phyloP scores from a whole-genome alignment of 2,888 invertebrate genomes.

The Polydrusus cervinus region DNA sequence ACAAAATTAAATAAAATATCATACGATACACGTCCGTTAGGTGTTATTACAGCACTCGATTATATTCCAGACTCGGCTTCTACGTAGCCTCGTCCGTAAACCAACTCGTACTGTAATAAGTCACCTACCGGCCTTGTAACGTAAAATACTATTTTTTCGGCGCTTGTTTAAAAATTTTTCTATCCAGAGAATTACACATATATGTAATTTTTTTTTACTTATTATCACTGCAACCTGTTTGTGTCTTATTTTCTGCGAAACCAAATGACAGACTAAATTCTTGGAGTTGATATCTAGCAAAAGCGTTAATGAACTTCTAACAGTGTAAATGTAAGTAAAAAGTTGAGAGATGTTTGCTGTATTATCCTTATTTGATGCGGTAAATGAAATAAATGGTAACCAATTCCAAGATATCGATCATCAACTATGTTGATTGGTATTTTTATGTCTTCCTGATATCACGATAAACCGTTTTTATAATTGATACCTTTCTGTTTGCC shows the following conservation, averaged over 20 bases:
- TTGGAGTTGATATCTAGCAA: not conserved
- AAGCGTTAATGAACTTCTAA: constrained; percentile 3
- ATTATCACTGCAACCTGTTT: too few species aligned
- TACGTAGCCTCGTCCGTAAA: too few species aligned
- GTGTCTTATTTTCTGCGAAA: not conserved
- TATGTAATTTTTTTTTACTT: too few species aligned
- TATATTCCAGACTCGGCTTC: too few species aligned
- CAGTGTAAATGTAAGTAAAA: constrained; percentile 7
- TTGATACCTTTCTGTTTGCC: not conserved
- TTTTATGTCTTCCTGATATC: constrained; percentile 19
- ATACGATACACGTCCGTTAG: too few species aligned
- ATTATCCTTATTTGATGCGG: constrained; percentile 12
- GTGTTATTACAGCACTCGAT: too few species aligned
- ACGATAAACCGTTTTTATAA: constrained; percentile 7
- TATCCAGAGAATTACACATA: too few species aligned
- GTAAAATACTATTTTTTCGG: too few species aligned
- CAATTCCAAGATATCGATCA: constrained; percentile 2
- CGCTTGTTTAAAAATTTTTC: too few species aligned
- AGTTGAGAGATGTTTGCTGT: not conserved
- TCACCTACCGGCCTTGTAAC: too few species aligned
- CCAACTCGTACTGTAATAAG: too few species aligned
- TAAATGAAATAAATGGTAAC: constrained; percentile 11
- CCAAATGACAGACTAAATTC: not conserved
- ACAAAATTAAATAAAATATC: too few species aligned
- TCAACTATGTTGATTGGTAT: constrained; percentile 3